phyloP scores from a whole-genome alignment of 1,140 invertebrate species.

The Eumaeus atala region DNA sequence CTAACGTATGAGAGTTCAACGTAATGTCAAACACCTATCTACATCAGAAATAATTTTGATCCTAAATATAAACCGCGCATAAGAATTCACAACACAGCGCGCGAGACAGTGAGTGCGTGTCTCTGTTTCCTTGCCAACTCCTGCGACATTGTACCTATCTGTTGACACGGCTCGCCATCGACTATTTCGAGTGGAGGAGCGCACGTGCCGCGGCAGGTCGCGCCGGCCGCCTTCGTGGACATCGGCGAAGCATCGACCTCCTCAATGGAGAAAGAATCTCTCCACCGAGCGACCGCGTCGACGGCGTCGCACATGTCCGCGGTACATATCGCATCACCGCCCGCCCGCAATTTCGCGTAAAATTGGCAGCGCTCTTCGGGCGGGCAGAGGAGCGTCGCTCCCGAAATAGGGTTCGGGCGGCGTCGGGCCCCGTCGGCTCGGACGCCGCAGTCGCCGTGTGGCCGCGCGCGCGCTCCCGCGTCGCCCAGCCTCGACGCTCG shows the following conservation, averaged over 20 bases:
- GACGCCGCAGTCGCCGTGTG: constrained; percentile 64
- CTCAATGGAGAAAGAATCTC: constrained; percentile 47
- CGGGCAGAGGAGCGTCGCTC: constrained; percentile 66
- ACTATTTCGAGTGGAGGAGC: constrained; percentile 58
- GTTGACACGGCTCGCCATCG: constrained; percentile 60
- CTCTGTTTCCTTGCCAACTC: constrained; percentile 70
- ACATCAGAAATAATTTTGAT: constrained; percentile 72
- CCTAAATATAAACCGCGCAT: constrained; percentile 72
- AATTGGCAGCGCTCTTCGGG: constrained; percentile 68
- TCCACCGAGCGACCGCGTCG: constrained; percentile 27
- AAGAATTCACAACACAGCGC: constrained; percentile 72
- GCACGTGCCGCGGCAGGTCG: constrained; percentile 32
- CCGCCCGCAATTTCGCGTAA: constrained; percentile 73
- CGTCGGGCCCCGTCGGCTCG: constrained; percentile 55
- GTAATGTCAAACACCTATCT: constrained; percentile 74
- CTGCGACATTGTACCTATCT: constrained; percentile 70
- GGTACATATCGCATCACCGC: constrained; percentile 71
- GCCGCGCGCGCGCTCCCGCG: constrained; percentile 65
- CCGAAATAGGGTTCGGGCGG: constrained; percentile 70
- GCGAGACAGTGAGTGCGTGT: constrained; percentile 71
- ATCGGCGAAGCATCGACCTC: constrained; percentile 29
- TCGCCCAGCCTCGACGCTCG: constrained; percentile 46
- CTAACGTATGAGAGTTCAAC: constrained; percentile 72
- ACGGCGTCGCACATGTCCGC: constrained; percentile 43
- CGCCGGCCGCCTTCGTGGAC: constrained; percentile 23